These are phyloP conservation scores for Columba guinea DNA, from an alignment of 2,797 vertebrate species.

Conservation along the genomic window DNA sequence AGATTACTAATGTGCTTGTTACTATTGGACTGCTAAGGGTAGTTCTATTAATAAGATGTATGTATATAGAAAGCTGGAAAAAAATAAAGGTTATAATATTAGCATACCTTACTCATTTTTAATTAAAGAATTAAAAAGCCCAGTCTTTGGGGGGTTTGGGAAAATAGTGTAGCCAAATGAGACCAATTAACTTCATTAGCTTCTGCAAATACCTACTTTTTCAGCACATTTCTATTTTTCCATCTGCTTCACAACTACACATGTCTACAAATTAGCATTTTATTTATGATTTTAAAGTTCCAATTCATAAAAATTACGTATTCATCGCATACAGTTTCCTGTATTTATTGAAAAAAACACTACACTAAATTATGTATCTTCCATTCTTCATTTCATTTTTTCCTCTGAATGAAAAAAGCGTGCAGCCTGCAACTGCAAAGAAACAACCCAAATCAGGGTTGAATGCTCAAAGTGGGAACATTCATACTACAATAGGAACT, in stretches of 20 bases:
- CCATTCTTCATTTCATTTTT: not conserved
- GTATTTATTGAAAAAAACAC: slow-evolving; percentile 30
- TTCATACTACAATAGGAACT: not conserved
- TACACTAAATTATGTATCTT: not conserved
- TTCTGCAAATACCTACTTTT: slow-evolving; percentile 79
- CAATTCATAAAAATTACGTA: slow-evolving; percentile 69
- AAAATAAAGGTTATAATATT: slow-evolving; percentile 81
- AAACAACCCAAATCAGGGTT: not conserved
- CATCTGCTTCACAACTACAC: slow-evolving; percentile 75
- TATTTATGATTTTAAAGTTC: slow-evolving; percentile 71
- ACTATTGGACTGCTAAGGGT: slow-evolving; percentile 71
- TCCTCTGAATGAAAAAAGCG: not conserved
- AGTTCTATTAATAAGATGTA: slow-evolving; percentile 76
- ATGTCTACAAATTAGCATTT: slow-evolving; percentile 75
- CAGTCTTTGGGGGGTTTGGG: slow-evolving; percentile 74
- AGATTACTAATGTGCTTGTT: slow-evolving; percentile 69
- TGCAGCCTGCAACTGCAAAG: not conserved
- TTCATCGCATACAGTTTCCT: slow-evolving; percentile 41
- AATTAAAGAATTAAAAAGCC: slow-evolving; percentile 82
- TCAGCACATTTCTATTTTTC: slow-evolving; percentile 74
- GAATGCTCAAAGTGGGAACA: not conserved
- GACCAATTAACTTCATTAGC: slow-evolving; percentile 80
- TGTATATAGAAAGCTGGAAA: slow-evolving; percentile 70
- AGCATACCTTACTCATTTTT: slow-evolving; percentile 80
- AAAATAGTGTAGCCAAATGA: slow-evolving; percentile 78